Evolutionary conservation across 1,140 invertebrate genomes (phyloP).

Genomic region (Magallana ariakensis): DNA sequence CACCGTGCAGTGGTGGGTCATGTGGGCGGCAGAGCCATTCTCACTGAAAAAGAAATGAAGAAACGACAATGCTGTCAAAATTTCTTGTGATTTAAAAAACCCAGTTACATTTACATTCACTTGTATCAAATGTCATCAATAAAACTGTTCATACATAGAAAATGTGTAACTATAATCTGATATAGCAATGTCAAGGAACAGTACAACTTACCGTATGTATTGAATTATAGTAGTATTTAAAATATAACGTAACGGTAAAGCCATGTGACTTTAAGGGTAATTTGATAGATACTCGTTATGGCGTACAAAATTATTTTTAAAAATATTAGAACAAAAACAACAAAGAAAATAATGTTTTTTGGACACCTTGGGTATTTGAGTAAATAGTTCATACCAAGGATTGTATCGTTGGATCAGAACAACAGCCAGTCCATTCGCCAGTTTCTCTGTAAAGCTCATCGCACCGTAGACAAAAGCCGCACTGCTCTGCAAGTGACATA

Average conservation of each 20-base stretch:
- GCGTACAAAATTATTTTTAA: too few relatives aligned
- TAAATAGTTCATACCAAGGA: conserved; percentile 70
- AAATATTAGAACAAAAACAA: too few relatives aligned
- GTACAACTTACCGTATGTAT: too few relatives aligned
- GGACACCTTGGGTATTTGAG: not conserved
- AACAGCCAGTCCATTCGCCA: conserved; percentile 91
- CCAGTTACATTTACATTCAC: not conserved
- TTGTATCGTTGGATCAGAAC: conserved; percentile 88
- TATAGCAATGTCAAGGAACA: not conserved
- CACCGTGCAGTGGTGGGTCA: conserved; percentile 14
- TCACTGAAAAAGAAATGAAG: not conserved
- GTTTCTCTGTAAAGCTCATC: conserved; percentile 97
- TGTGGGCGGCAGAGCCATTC: not conserved
- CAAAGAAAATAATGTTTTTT: too few relatives aligned
- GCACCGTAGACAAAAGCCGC: conserved; percentile 98
- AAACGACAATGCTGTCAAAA: not conserved
- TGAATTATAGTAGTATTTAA: too few relatives aligned
- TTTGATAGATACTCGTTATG: too few relatives aligned
- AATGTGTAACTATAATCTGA: not conserved
- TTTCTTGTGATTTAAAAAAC: not conserved
- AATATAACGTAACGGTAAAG: too few relatives aligned
- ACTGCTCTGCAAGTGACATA: conserved; percentile 82
- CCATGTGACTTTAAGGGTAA: too few relatives aligned
- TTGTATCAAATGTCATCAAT: too few relatives aligned
- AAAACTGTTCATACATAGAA: not conserved